Percentiles rank a stretch among this genome's conserved stretches.
phyloP scores from a whole-genome alignment of 2,888 invertebrate genomes.

The Thymelicus sylvestris region DNA sequence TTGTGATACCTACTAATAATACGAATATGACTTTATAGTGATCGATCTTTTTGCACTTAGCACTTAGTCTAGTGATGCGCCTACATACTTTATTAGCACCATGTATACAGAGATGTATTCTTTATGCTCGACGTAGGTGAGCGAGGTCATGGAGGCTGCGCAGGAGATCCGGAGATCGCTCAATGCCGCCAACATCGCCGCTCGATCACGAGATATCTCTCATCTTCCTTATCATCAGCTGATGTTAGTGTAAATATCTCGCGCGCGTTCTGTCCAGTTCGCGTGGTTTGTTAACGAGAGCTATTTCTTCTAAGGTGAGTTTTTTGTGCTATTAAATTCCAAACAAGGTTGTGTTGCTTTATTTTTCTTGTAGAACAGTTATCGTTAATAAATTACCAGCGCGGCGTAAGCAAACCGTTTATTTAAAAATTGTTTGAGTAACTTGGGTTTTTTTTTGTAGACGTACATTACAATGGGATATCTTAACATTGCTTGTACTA shows the following conservation, averaged over 20 bases:
- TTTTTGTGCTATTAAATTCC: conserved; percentile 21
- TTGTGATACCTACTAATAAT: too few relatives aligned
- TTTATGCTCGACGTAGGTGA: conserved; percentile 40
- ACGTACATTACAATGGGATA: not conserved
- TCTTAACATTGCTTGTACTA: too few relatives aligned
- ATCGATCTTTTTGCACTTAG: too few relatives aligned
- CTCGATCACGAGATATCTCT: conserved; percentile 77
- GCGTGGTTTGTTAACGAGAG: conserved; percentile 51
- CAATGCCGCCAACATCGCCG: conserved; percentile 73
- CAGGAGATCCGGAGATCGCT: conserved; percentile 57
- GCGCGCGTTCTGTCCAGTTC: conserved; percentile 53
- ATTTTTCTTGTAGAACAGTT: not conserved
- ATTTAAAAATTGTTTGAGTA: not conserved
- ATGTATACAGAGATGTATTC: conserved; percentile 38
- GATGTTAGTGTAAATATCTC: conserved; percentile 62
- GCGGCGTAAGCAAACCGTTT: not conserved
- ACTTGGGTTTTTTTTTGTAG: too few relatives aligned
- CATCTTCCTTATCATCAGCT: conserved; percentile 81
- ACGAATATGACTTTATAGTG: too few relatives aligned
- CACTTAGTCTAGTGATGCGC: not conserved
- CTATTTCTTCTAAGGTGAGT: conserved; percentile 53
- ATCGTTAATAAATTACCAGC: not conserved
- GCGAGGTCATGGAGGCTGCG: conserved; percentile 66
- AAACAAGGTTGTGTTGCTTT: not conserved
- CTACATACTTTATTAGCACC: not conserved